Base-by-base conservation (phyloP, 2,888 invertebrate genomes). In the Temnothorax ravouxi region DNA sequence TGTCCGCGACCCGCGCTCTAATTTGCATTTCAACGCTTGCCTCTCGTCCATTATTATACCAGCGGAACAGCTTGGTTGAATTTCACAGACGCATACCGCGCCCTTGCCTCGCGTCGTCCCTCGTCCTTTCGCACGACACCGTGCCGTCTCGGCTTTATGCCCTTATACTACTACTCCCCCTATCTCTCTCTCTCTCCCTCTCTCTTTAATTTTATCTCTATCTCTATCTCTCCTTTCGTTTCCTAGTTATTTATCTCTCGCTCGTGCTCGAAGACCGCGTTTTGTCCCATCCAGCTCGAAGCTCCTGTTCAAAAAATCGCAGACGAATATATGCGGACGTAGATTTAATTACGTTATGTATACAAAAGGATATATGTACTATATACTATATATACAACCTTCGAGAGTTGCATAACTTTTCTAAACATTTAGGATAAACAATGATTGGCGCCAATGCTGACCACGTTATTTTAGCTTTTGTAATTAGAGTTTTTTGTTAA, bases 21-120 rank as follows among this genome's bases (percentile, higher is more conserved):
- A 94, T 94, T 94, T 94, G 93, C 94, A 94, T 94, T 94, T 94
- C 93, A 93, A 93, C 93, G 94, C 93, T 93, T 93, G 93, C 93
- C 93, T 93, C 93, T 92, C 93, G 93, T 93, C 93, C 93, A 93
- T 93, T 94, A 93, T 94, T 94, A 93, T 94, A 93, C 93, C 91
- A 94, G 91, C 92, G 92, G 93, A 93, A 94, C 93, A 94, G 94
- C 93, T 93, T 93, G 93, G 94, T 93, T 94, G 92, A 93, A 93
- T 93, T 93, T 93, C 93, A 92, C 93, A 92, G 92, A 91, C 92
- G 91, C 92, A 89, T 92, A 90, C 91, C 86, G 69, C 83, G 69
- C 77, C 80, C 85, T 86, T 50, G 79, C 77, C 71, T 41, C 86
- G 29, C 86, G 21, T 34, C 52, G 21, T 21, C 69, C 52, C 83